Base-by-base conservation (phyloP, 2,113 vertebrate species). In the Pygoscelis adeliae region DNA sequence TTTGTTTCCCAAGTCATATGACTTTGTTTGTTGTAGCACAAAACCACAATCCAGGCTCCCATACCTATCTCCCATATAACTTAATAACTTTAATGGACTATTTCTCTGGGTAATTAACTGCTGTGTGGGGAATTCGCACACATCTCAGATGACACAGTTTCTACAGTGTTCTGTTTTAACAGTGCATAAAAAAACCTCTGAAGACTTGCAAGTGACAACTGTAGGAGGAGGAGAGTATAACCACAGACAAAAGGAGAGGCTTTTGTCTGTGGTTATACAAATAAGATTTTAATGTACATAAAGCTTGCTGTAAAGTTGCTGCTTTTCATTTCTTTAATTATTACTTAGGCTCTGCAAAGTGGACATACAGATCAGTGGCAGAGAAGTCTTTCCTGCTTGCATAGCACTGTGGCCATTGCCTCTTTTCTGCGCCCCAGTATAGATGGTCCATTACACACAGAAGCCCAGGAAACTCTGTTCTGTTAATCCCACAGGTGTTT, bases 341-440 rank as follows among this genome's bases (percentile, higher is more conserved):
- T 62, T 72, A 56, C 11, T 56, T 69, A 25, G 5, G 16, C 2
- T 76, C 8, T 38, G 6, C 58, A 73, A 66, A 80, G 15, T 42
- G 32, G 11, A 53, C 3, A 2, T 36, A 15, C 14, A 36, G 26
- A 15, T 32, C 0, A 0, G 21, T 40, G 34, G 29, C 47, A 55
- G 55, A 47, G 34, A 22, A 79, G 34, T 15, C 17, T 59, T 89
- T 66, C 13, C 50, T 63, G 21, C 3, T 83, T 65, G 14, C 1
- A 0, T 12, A 40, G 16, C 38, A 8, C 9, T 15, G 38, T 34
- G 19, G n/a, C 9, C 50, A 47, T 20, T 36, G 18, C 5, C 25
- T 69, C 44, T 65, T 58, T 56, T 38, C 53, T 72, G 20, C 29
- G 44, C 7, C 11, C 25, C 27, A 66, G 9, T 7, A 46, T 0